Conservation (phyloP, 2,113 vertebrate genomes). For the Pterocles gutturalis region DNA sequence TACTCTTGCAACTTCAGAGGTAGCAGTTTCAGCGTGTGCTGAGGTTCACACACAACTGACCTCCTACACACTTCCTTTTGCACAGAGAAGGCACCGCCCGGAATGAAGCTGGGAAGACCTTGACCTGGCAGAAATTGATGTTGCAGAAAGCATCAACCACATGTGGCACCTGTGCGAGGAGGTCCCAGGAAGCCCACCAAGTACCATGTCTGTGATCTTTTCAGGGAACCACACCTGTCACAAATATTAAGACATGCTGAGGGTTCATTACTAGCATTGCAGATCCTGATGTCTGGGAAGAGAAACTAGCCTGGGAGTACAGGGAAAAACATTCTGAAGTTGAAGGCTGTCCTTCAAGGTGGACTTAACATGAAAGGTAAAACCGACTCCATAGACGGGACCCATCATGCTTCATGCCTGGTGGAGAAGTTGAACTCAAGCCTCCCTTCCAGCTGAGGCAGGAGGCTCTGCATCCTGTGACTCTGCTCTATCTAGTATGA, state of each 20-base stretch:
- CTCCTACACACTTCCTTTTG: background rate
- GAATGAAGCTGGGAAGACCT: background rate
- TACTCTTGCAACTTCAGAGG: background rate
- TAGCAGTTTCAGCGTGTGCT: background rate
- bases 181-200: background rate
- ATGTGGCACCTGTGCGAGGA: background rate
- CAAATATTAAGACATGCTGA: rapidly evolving
- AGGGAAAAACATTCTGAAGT: background rate
- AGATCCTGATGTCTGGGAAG: background rate
- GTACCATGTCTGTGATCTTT: background rate
- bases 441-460: background rate
- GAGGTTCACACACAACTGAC: background rate
- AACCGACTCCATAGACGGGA: background rate
- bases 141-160: background rate
- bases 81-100: background rate
- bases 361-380: background rate
- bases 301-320: rapidly evolving
- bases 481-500: background rate
- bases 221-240: background rate
- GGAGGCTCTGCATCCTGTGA: background rate
- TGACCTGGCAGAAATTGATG: background rate
- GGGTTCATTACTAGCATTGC: rapidly evolving
- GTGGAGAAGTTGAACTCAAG: background rate
- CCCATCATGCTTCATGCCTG: background rate
- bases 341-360: background rate